Evolutionary conservation across 2,888 invertebrate species (phyloP).

Genomic region (Sipha maydis): DNA sequence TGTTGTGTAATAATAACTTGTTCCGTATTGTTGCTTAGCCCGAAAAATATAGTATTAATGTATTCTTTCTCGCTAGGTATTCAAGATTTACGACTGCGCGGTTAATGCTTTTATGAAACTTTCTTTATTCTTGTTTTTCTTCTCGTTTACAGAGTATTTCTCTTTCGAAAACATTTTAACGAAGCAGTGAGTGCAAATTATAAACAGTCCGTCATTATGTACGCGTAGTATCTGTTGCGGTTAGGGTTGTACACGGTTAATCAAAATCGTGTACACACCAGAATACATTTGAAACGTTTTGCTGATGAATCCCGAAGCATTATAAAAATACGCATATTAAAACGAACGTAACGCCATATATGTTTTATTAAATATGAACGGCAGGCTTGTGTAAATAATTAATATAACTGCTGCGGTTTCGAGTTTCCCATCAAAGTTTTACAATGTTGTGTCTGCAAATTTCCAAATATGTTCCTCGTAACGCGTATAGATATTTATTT

Average conservation of each 20-base stretch:
- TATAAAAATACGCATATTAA: neutral
- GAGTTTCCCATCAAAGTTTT: conserved; percentile 7
- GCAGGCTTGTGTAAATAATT: neutral
- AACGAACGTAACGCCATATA: neutral
- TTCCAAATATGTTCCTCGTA: conserved; percentile 8
- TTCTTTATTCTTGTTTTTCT: neutral
- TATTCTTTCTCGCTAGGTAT: neutral
- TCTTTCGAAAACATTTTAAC: neutral
- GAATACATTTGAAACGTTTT: neutral
- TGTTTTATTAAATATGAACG: neutral
- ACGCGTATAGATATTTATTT: neutral
- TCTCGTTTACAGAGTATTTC: neutral
- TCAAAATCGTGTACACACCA: neutral
- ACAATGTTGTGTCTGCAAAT: neutral
- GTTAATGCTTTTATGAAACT: neutral
- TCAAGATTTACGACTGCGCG: neutral
- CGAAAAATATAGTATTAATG: neutral
- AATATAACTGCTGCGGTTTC: neutral
- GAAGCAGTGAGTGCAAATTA: neutral
- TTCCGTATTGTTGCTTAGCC: neutral
- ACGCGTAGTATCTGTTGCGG: neutral
- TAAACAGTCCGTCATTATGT: too few relatives aligned
- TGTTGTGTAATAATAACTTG: neutral
- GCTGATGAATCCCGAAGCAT: neutral
- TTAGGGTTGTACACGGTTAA: neutral